Conservation (phyloP, 2,113 vertebrate species). For the Ornithorhynchus anatinus region DNA sequence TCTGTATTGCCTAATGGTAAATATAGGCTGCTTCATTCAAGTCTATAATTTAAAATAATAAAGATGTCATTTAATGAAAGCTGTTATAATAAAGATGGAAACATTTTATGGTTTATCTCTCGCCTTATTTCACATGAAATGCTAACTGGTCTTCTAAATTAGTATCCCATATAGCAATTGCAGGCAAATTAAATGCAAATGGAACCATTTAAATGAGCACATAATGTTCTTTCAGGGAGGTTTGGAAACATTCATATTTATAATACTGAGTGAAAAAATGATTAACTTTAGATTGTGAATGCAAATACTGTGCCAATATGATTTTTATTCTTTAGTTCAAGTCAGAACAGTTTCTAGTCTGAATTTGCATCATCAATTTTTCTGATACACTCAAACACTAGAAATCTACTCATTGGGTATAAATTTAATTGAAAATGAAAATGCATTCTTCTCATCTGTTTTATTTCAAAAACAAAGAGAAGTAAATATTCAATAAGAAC, state of each 20-base stretch:
- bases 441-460: no score
- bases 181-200: constrained; percentile 62
- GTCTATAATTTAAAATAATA: neutral
- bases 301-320: constrained; percentile 27
- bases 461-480: no score
- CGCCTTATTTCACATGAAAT: constrained; percentile 29
- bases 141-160: constrained; percentile 39
- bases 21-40: neutral
- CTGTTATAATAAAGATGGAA: constrained; percentile 3
- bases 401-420: no score
- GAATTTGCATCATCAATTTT: neutral
- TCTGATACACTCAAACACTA: no score
- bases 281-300: constrained; percentile 6
- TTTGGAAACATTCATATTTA: constrained; percentile 47
- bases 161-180: constrained; percentile 40
- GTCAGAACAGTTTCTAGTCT: constrained; percentile 28
- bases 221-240: constrained; percentile 31
- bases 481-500: no score
- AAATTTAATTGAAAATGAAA: no score
- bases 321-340: constrained; percentile 49
- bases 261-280: constrained; percentile 28
- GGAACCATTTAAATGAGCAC: constrained; percentile 32
- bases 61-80: neutral
- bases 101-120: constrained; percentile 29
- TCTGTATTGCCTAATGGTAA: neutral